Conservation (phyloP, 2,113 vertebrate genomes). For the Engraulis encrasicolus region DNA sequence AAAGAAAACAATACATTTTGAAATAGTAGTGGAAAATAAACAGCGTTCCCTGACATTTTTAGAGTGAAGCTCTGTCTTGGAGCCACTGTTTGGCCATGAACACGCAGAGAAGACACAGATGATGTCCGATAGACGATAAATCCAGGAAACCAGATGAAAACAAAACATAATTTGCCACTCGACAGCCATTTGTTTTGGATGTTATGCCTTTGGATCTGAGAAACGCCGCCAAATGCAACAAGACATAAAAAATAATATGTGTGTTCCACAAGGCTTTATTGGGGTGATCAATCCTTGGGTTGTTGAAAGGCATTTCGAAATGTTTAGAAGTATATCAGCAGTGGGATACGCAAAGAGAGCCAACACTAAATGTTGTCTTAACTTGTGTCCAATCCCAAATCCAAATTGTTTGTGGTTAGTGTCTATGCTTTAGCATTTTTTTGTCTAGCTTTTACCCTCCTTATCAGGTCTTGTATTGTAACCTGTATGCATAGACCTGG, state of each 20-base stretch:
- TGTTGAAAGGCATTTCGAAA: constrained; percentile 12
- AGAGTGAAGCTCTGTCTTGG: too few species aligned
- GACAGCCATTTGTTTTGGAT: background rate
- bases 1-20: too few species aligned
- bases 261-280: background rate
- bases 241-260: background rate
- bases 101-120: background rate
- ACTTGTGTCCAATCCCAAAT: background rate
- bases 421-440: background rate
- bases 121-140: background rate
- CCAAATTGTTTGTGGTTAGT: background rate
- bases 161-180: background rate
- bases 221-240: background rate
- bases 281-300: constrained; percentile 2
- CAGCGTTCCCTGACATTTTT: too few species aligned
- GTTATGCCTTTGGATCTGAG: background rate
- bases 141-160: background rate
- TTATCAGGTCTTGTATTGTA: background rate
- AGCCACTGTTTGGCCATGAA: background rate
- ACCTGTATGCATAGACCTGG: background rate
- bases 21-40: too few species aligned
- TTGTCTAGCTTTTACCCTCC: background rate
- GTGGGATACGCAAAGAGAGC: background rate
- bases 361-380: background rate
- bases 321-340: background rate